Percentiles rank a stretch among this genome's conserved stretches.
phyloP scores from a whole-genome alignment of 2,797 vertebrate genomes.

The Ctenopoma multispine region DNA sequence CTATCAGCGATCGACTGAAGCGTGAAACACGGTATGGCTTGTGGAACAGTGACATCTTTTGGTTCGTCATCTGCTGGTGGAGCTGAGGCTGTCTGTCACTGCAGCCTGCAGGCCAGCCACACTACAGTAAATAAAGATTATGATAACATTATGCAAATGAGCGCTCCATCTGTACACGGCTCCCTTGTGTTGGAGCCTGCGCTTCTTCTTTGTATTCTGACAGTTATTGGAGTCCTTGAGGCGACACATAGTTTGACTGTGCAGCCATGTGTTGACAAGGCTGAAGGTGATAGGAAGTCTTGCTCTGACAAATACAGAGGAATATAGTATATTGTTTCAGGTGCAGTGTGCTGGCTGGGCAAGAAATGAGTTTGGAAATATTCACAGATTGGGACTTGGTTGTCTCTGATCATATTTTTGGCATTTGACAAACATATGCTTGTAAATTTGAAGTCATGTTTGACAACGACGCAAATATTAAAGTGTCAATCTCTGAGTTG shows the following conservation, averaged over 20 bases:
- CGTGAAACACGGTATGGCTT: constrained; percentile 33
- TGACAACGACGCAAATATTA: too few relatives aligned
- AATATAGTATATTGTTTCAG: constrained; percentile 31
- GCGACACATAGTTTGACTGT: constrained; percentile 24
- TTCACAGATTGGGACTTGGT: too few relatives aligned
- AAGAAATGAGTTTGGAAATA: constrained; percentile 20
- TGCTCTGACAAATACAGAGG: constrained; percentile 19
- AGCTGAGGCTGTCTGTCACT: constrained; percentile 2
- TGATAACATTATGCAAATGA: constrained; percentile 53
- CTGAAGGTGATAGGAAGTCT: constrained; percentile 30
- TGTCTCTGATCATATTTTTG: too few relatives aligned
- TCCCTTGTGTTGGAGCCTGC: constrained; percentile 10
- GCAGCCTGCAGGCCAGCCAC: constrained; percentile 18
- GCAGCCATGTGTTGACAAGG: constrained; percentile 38
- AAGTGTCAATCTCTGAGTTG: too few relatives aligned
- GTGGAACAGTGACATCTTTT: constrained; percentile 86
- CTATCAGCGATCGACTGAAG: neutral
- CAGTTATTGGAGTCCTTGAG: constrained; percentile 37
- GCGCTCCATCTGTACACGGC: constrained; percentile 42
- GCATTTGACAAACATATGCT: too few relatives aligned
- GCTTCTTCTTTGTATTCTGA: constrained; percentile 26
- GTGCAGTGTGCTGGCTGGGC: constrained; percentile 23
- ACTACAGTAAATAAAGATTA: constrained; percentile 42
- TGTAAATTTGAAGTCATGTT: neutral
- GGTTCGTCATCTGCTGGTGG: constrained; percentile 44